Percentiles rank a stretch among this genome's conserved stretches.
Conservation (phyloP, 1,140 invertebrate species). For the Drosophila santomea region DNA sequence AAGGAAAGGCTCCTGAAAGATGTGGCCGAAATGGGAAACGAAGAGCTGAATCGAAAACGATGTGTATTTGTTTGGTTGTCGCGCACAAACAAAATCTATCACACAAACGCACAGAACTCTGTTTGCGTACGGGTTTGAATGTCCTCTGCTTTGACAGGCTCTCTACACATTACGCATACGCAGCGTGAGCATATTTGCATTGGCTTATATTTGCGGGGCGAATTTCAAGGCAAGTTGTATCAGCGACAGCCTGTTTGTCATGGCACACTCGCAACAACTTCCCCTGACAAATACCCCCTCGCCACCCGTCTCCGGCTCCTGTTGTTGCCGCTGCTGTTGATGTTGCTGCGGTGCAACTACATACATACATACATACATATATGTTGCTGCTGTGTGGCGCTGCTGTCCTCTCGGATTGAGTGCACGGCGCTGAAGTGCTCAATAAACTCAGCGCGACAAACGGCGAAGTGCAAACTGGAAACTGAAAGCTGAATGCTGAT, state of each 20-base stretch:
- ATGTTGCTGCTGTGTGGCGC: conserved; percentile 17
- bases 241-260: conserved; percentile 55
- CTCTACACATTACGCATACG: conserved; percentile 56
- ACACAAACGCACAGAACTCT: conserved; percentile 19
- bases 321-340: conserved; percentile 10
- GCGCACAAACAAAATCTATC: conserved; percentile 38
- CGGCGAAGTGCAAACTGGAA: conserved; percentile 20
- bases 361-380: not conserved
- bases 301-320: not conserved
- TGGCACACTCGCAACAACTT: conserved; percentile 46
- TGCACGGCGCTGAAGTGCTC: conserved; percentile 67
- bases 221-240: conserved; percentile 55
- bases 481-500: conserved; percentile 15
- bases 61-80: conserved; percentile 41
- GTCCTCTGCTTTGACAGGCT: conserved; percentile 25
- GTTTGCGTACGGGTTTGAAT: conserved; percentile 33
- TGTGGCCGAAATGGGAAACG: conserved; percentile 3
- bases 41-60: conserved; percentile 14
- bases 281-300: conserved; percentile 60
- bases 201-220: conserved; percentile 63
- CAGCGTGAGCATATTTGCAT: conserved; percentile 68
- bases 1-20: conserved; percentile 4
- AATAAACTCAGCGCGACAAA: conserved; percentile 63
- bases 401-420: conserved; percentile 54
- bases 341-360: conserved; percentile 26